Base-by-base conservation (phyloP, 2,797 vertebrate genomes). In the Sylvilagus floridanus region DNA sequence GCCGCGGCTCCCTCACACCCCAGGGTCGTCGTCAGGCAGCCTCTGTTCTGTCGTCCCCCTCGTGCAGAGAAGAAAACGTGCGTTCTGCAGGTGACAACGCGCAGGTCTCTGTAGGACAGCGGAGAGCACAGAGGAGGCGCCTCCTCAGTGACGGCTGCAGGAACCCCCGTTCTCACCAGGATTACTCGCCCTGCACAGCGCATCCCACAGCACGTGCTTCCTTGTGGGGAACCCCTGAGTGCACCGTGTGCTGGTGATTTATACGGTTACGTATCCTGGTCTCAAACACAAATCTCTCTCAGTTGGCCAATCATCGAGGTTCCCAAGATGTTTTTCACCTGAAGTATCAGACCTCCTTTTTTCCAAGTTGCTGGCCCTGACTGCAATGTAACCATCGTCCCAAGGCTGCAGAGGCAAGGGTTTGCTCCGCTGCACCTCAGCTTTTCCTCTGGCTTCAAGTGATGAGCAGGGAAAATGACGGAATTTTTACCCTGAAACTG, bases 131-230 rank as follows among this genome's bases (percentile, higher is more conserved):
- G 5, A 88, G 90, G 87, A 73, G 92, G 72, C 37, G 1, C 35
- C 84, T 90, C 54, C 63, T 65, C 35, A 12, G 60, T 12, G 35
- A 72, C 54, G 91, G 87, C 77, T 28, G 78, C 91, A 79, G 84
- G 91, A 90, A 62, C 77, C 84, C 84, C 2, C 11, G 4, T 42
- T 89, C 85, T 47, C 73, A 90, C 88, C 95, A 90, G 96, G 90
- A 66, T 94, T 93, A 52, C 84, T 94, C 78, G 73, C 21, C 92
- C 72, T 32, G 10, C 87, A 79, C 69, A 96, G 88, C 93, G 97
- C 97, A 95, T 97, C 98, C 97, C 95, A 95, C 96, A 97, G 96
- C 93, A 63, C 96, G 94, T 93, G 96, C 97, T 97, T 98, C 98
- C 97, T 93, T 96, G 97, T 96, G 93, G 97, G 94, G 95, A 84